These are phyloP conservation scores for Tupaia chinensis DNA, from an alignment of 2,113 vertebrate genomes.

Conservation along the genomic window DNA sequence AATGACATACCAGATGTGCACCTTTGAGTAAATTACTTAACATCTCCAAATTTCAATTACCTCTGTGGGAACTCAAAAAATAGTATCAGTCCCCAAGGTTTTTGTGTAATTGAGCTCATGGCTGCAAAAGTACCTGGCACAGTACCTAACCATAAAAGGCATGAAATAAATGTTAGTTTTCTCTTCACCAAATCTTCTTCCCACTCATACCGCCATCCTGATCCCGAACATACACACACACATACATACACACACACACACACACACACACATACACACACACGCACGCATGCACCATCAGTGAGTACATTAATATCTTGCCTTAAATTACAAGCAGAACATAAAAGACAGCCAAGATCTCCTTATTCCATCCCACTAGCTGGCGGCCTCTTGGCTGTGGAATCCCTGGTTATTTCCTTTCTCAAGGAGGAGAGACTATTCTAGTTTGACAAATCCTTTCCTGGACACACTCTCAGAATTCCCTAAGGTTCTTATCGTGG, in stretches of 20 bases:
- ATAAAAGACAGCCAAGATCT: background rate
- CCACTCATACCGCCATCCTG: background rate
- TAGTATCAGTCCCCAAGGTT: background rate
- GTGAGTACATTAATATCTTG: slow-evolving; percentile 30
- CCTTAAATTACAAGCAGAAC: slow-evolving; percentile 24
- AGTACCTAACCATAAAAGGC: slow-evolving; percentile 10
- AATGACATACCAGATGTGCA: background rate
- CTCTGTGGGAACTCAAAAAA: slow-evolving; percentile 26
- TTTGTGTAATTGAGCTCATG: slow-evolving; percentile 10
- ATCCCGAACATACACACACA: background rate
- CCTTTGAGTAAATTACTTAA: background rate
- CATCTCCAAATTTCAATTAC: background rate
- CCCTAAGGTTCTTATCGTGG: slow-evolving; percentile 87
- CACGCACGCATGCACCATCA: too few relatives aligned
- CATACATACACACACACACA: background rate
- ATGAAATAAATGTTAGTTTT: slow-evolving; percentile 41
- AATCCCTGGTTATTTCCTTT: slow-evolving; percentile 83
- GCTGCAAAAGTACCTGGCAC: background rate
- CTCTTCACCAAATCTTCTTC: slow-evolving; percentile 21
- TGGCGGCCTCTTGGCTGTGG: slow-evolving; percentile 41
- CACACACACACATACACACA: background rate
- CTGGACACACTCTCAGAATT: slow-evolving; percentile 88
- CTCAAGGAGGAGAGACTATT: slow-evolving; percentile 84
- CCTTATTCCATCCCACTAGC: slow-evolving; percentile 1
- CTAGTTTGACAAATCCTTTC: slow-evolving; percentile 86